Evolutionary conservation across 2,113 vertebrate species (phyloP), one percentile per base, ranked within the genome.

Genomic region (Engystomops pustulosus): DNA sequence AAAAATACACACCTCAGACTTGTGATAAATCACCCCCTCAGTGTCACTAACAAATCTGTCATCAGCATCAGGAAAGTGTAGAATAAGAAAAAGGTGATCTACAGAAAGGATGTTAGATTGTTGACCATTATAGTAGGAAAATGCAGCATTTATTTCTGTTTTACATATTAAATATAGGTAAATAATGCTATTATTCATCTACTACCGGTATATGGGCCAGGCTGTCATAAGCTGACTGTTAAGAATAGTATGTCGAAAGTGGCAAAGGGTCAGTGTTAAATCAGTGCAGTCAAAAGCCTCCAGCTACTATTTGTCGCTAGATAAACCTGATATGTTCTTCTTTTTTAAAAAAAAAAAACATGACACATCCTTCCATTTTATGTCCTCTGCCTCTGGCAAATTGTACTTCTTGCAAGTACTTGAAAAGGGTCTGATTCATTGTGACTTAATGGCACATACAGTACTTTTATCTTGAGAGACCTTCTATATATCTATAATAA

Each of bases 321-420:
- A 55, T 38, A 53, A 71, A 53, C 51, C 75, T 60, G 11, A 58
- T 58, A 23, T 51, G 34, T 71, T 41, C 11, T 34, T 55, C 65
- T 38, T n/a, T n/a, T n/a, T n/a, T n/a, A n/a, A n/a, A n/a, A n/a
- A n/a, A n/a, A n/a, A 12, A 81, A 58, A 27, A 55, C 68, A 58
- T 32, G 36, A 71, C 68, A 70, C 79, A 45, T 8, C 9, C 1
- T 18, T 58, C 32, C 74, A 11, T 82, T 82, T 72, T 82, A 82
- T 36, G 32, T 60, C 69, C 36, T 72, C 68, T 32, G 7, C 67
- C 51, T 25, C 47, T 14, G 80, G 68, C 36, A 23, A n/a, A 30
- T 32, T 60, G 49, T 72, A 55, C 25, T 11, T 71, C 45, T 45
- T 82, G 49, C 68, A 71, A 20, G 68, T 58, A 60, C 80, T 60